Evolutionary conservation across 2,113 vertebrate species (phyloP), one percentile per base, ranked within the genome.

Genomic region (Xenus cinereus): DNA sequence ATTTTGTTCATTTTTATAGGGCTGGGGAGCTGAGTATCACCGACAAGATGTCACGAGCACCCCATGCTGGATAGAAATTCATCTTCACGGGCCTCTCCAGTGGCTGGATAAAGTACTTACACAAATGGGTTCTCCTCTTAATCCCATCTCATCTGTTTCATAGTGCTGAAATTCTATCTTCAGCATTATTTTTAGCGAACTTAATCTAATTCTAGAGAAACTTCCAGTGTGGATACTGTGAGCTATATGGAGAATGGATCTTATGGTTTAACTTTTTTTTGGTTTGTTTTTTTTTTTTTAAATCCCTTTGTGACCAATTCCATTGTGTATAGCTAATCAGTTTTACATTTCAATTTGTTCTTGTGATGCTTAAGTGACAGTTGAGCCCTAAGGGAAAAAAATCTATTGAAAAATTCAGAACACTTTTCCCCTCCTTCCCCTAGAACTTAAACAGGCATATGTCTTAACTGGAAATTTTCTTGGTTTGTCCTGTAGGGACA

Each of bases 81-180:
- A 99, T 97, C 98, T 99, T 87, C 99, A 99, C 10, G 99, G 99
- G 74, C 99, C 99, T 53, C 99, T 99, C 46, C 99, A 99, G 95
- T 99, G 99, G 99, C 98, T 99, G 98, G 99, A 99, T 98, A 99
- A 99, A 98, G 99, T 99, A 98, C 98, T 99, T 73, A 99, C 99
- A 96, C 99, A 99, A 96, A 99, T 99, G 99, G 99, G 99, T 82
- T 99, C 99, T 20, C 99, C 99, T 89, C 98, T 99, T 85, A 99
- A 99, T 96, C 99, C 99, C 87, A 99, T 99, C 95, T 99, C 99
- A 86, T 99, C 99, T 78, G 99, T 99, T 98, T 99, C 99, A 97
- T 99, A 99, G 99, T 99, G 97, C 98, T 97, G 97, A 98, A 97
- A 78, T 82, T 39, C 87, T 81, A 81, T 66, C 96, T 96, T 97